Evolutionary conservation across 92 coral and sea anemone genomes (phyloP), one percentile per base, ranked within the genome.

Genomic region (Zoanthus sansibaricus): DNA sequence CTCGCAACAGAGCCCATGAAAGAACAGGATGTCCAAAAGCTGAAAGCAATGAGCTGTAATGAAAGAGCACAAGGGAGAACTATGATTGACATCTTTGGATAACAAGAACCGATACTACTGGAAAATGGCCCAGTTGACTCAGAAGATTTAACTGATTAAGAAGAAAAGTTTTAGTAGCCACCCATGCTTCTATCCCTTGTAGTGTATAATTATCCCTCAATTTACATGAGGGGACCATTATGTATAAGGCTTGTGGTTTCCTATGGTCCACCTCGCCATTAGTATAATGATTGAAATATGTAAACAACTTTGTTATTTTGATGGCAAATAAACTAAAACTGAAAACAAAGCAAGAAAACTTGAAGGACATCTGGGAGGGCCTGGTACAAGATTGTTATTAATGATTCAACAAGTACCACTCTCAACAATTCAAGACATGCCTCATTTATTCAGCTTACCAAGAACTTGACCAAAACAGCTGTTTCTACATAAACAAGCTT

Each of bases 71-170:
- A 86, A 31, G 12, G 14, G 10, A 58, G 88, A 4, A 74, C 79
- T 47, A 33, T 91, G 87, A 64, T 87, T 3, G 92, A 88, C 49
- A 88, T 91, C 12, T 88, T 59, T 33, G 88, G 92, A 42, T 71
- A 51, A 1, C 92, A 88, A 70, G 37, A 79, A 14, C 78, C 32
- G 6, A 78, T 91, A 9, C 89, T 91, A n/a, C 61, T 21, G 42
- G 79, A 88, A 71, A 85, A 20, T 56, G 94, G 87, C 25, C 87
- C 83, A 7, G 91, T 83, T 12, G 94, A 91, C 55, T 89, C 93
- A 15, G 93, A 87, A 0, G 89, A 92, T 44, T 59, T 54, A 54
- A 67, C 37, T 0, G 93, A 90, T 75, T 88, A 88, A 66, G 82
- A 86, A n/a, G 93, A 25, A 25, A 25, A 25, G 25, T 25, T 25